Evolutionary conservation across 2,888 invertebrate species (phyloP), one percentile per base, ranked within the genome.

Genomic region (Unio delphinus): DNA sequence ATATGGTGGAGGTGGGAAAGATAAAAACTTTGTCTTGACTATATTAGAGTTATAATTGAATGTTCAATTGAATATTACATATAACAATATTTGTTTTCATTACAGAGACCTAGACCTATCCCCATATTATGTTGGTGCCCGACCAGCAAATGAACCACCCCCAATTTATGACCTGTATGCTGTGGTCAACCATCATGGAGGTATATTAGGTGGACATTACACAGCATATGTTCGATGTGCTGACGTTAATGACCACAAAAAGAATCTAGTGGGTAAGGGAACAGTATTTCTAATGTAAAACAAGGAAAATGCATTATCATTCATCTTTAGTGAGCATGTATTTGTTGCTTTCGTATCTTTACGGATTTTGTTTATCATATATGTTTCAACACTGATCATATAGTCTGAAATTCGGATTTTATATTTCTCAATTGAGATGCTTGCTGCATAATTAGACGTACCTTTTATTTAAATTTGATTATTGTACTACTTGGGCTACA

Each of bases 201-300:
- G 89, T 64, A 89, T 90, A 63, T 83, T 90, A 65, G 91, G 91
- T 17, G 92, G 92, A n/a, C 92, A 92, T 80, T 92, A 92, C 83
- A 91, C 92, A 11, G 86, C 91, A 3, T 90, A 86, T 80, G 91
- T 90, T 4, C 83, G 91, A 23, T 88, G 90, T 63, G 84, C 90
- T 23, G 87, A 89, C 60, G 74, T 72, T 55, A 76, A 76, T n/a
- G 84, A 87, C 66, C 79, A 83, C 4, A 80, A 83, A n/a, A 81
- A 83, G 59, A 89, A 87, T 69, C 89, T 90, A 80, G 87, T 91
- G 17, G 91, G 91, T 91, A 76, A 80, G 89, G 82, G 18, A 8
- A 20, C 20, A 34, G 26, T 34, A 61, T n/a, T 54, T 64, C 20
- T n/a, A 55, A 45, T 20, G 45, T 64, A n/a, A 45, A 45, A 8